Evolutionary conservation across 2,797 vertebrate genomes (phyloP).

Genomic region (Coregonus suidteri): DNA sequence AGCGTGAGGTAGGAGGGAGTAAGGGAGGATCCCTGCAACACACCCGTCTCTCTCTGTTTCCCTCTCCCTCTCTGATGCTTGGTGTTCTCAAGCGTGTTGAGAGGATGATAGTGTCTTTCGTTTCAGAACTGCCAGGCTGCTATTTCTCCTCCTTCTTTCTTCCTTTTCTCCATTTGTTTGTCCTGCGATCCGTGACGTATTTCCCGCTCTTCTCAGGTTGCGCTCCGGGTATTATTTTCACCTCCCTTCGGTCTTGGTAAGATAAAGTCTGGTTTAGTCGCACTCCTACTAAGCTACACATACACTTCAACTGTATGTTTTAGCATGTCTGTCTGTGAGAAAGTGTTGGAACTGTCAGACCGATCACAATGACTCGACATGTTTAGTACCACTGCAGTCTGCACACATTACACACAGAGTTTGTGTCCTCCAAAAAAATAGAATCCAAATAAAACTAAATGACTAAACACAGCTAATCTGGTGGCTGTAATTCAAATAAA

Average conservation of each 20-base stretch:
- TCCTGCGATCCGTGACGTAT: neutral
- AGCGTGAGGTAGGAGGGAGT: constrained; percentile 39
- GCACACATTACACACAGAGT: neutral
- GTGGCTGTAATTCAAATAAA: neutral
- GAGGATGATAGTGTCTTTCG: neutral
- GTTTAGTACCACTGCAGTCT: constrained; percentile 16
- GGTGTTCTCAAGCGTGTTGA: neutral
- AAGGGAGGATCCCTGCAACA: neutral
- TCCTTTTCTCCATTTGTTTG: neutral
- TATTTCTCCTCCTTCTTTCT: neutral
- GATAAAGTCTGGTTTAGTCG: constrained; percentile 3
- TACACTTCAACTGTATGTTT: no score
- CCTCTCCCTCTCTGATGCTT: constrained; percentile 1
- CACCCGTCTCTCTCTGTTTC: constrained; percentile 52
- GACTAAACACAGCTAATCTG: neutral
- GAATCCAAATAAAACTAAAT: neutral
- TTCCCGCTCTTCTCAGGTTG: constrained; percentile 1
- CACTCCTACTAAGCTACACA: neutral
- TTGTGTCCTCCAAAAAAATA: neutral
- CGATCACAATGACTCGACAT: constrained; percentile 56
- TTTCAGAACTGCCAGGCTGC: neutral
- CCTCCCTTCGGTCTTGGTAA: neutral
- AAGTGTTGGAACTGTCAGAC: constrained; percentile 64
- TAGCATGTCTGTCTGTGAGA: constrained; percentile 44
- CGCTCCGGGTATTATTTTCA: neutral